Conservation (phyloP, 2,888 invertebrate genomes). For the Melitaea athalia region DNA sequence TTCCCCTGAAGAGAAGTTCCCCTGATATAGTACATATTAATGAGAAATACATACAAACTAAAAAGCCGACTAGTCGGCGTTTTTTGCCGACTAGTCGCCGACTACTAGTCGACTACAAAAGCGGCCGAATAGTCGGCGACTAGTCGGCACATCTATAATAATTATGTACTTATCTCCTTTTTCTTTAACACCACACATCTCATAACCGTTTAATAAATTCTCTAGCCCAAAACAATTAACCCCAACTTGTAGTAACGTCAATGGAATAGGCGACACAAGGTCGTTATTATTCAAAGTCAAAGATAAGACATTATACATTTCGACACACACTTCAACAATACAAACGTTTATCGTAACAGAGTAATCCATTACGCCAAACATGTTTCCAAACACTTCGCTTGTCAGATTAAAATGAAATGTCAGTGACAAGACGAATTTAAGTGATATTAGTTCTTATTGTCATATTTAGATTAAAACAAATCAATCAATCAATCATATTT, state of each 20-base stretch:
- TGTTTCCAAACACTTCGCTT: constrained; percentile 35
- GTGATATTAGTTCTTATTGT: constrained; percentile 22
- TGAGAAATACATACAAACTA: no score
- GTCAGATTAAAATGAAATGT: constrained; percentile 40
- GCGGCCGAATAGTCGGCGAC: no score
- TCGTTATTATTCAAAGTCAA: not conserved
- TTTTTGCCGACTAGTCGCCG: no score
- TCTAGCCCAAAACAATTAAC: no score
- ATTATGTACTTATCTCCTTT: no score
- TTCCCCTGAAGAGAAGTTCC: no score
- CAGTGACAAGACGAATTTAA: constrained; percentile 32
- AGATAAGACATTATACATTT: not conserved
- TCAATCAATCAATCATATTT: no score
- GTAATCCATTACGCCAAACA: constrained; percentile 30
- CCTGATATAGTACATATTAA: no score
- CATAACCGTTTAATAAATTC: not conserved
- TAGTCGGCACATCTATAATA: no score
- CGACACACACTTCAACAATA: constrained; percentile 12
- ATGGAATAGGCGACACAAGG: not conserved
- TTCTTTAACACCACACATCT: no score
- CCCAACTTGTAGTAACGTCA: not conserved
- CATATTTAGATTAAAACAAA: constrained; percentile 1
- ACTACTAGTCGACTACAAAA: no score
- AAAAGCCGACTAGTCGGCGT: no score
- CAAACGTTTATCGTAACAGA: constrained; percentile 35